These are phyloP conservation scores for Bombus haemorrhoidalis DNA, from an alignment of 1,140 invertebrate species.

Conservation along the genomic window DNA sequence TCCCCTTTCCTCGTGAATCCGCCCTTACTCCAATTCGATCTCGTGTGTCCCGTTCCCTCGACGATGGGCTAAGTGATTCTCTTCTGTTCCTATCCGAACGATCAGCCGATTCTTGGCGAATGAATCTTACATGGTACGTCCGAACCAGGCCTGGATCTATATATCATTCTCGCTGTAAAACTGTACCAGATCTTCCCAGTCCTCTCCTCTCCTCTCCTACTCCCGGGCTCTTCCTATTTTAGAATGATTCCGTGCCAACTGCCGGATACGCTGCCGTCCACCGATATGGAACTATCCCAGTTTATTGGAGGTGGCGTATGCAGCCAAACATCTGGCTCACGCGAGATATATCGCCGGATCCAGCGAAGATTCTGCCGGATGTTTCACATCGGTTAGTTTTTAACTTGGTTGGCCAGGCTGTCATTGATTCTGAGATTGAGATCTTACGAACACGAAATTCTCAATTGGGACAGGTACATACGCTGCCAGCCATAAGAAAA, in stretches of 20 bases:
- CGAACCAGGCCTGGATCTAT: slow-evolving; percentile 30
- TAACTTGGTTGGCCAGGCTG: neutral
- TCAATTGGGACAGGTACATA: neutral
- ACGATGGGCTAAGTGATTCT: slow-evolving; percentile 55
- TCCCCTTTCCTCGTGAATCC: neutral
- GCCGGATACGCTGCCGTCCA: slow-evolving; percentile 6
- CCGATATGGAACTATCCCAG: slow-evolving; percentile 52
- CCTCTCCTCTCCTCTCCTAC: no score
- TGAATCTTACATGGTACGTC: slow-evolving; percentile 59
- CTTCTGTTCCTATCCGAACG: neutral
- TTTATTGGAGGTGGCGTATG: slow-evolving; percentile 64
- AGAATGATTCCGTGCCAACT: slow-evolving; percentile 49
- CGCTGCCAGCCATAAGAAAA: no score
- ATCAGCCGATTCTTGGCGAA: slow-evolving; percentile 35
- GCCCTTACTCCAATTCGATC: neutral
- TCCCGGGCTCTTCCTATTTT: no score
- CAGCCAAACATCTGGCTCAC: slow-evolving; percentile 56
- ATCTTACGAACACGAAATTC: neutral
- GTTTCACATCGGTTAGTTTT: slow-evolving; percentile 17
- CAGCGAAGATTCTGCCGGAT: neutral
- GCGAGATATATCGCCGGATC: slow-evolving; percentile 1
- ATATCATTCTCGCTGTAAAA: slow-evolving; percentile 52
- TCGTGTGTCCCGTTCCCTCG: neutral
- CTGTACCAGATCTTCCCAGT: slow-evolving; percentile 22
- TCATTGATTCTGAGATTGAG: neutral